Evolutionary conservation across 2,888 invertebrate species (phyloP), one percentile per base, ranked within the genome.

Genomic region (Keiferia lycopersicella): DNA sequence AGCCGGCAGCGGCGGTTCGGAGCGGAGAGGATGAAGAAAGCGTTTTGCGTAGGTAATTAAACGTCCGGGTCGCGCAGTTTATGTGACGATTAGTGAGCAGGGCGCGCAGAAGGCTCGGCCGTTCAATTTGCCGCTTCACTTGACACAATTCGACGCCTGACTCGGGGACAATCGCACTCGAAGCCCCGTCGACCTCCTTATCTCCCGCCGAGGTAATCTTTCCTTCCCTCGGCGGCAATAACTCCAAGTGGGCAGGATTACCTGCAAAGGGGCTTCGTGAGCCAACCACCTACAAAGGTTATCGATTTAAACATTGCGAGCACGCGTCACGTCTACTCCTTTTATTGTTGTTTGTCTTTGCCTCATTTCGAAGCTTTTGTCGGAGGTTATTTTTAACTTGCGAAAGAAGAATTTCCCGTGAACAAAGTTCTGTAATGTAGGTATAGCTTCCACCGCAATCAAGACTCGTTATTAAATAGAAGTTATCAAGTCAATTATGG

Each of bases 41-140:
- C 81, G 75, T 83, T 84, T 83, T 80, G 79, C 84, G 84, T 90
- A 64, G 63, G 66, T 66, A 90, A 88, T 87, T 88, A 89, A 88
- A 86, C 82, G 84, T 84, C 83, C 82, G 81, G 83, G 84, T 76
- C 80, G 76, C 81, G 82, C 85, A 89, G 90, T 91, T 90, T 89
- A 89, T 88, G 90, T 84, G 88, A 82, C 89, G 89, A 91, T 91
- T 91, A 91, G 88, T 86, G 89, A 83, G 84, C 86, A 76, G 77
- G 82, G 83, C 83, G 86, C 84, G 84, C 88, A 87, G 86, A 88
- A 87, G 86, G 87, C 86, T 88, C 88, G 91, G 86, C 89, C 91
- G 90, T 91, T 91, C 91, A 91, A 91, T 91, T 91, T 91, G 86
- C 90, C 90, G 91, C 84, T 91, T 91, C 91, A 91, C 91, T 91